Conservation (phyloP, 2,113 vertebrate genomes). For the Ailurus styani region DNA sequence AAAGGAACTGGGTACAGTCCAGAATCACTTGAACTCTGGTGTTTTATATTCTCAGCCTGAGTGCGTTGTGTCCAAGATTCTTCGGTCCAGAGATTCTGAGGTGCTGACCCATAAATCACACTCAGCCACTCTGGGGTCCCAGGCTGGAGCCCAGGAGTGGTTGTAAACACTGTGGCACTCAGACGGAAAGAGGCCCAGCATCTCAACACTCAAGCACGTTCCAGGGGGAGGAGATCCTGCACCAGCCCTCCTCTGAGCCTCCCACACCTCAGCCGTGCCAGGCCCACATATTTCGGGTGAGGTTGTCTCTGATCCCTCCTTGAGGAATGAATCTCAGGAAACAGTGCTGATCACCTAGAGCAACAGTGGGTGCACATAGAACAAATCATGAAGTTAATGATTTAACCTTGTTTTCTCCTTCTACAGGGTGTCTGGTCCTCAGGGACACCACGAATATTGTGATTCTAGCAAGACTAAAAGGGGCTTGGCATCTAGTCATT, state of each 20-base stretch:
- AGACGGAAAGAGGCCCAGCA: background rate
- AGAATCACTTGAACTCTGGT: background rate
- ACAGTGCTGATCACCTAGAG: background rate
- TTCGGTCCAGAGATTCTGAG: background rate
- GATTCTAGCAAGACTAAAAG: background rate
- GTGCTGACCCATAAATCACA: background rate
- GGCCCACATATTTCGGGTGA: background rate
- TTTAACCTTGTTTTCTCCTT: background rate
- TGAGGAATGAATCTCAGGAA: background rate
- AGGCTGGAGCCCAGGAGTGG: background rate
- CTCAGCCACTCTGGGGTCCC: background rate
- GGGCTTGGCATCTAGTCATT: background rate
- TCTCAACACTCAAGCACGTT: background rate
- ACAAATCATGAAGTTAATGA: background rate
- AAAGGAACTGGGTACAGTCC: background rate
- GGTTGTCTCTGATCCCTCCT: background rate
- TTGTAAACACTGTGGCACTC: background rate
- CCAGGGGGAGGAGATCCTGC: background rate
- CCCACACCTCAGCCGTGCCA: background rate
- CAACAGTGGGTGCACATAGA: background rate
- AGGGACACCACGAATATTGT: background rate
- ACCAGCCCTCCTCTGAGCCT: background rate
- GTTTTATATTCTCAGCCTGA: background rate
- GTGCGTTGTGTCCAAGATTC: background rate
- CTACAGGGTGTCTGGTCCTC: background rate